Evolutionary conservation across 2,113 vertebrate genomes (phyloP).

Genomic region (Columba livia): DNA sequence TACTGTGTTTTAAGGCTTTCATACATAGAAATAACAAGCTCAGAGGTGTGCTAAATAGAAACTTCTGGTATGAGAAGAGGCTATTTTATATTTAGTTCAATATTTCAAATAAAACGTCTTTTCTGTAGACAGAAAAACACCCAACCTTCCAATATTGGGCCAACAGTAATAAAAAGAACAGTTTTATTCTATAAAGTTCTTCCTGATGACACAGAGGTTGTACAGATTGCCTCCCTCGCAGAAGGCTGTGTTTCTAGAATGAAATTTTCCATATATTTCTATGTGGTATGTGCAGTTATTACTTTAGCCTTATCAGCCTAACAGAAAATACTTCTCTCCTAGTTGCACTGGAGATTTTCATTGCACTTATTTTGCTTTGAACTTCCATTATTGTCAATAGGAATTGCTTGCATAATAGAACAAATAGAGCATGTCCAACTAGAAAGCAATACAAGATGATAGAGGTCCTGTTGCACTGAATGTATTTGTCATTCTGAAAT

Average conservation of each 20-base stretch:
- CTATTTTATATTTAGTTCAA: background rate
- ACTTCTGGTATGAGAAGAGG: rapidly evolving
- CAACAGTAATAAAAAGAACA: background rate
- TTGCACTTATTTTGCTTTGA: background rate
- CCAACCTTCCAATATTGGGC: background rate
- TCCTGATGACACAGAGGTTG: background rate
- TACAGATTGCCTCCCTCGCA: background rate
- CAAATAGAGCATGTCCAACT: background rate
- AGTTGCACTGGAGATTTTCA: background rate
- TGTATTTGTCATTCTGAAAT: background rate
- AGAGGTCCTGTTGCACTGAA: background rate
- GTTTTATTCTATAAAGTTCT: background rate
- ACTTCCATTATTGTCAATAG: rapidly evolving
- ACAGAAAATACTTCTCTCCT: background rate
- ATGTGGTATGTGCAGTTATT: background rate
- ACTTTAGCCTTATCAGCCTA: background rate
- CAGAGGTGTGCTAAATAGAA: background rate
- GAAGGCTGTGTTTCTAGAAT: background rate
- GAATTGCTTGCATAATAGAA: background rate
- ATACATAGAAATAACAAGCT: background rate
- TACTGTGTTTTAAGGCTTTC: background rate
- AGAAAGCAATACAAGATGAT: background rate
- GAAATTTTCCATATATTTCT: background rate
- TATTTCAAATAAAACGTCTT: background rate
- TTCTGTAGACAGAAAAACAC: background rate